phyloP scores from a whole-genome alignment of 2,113 vertebrate genomes.

The Cavia porcellus region DNA sequence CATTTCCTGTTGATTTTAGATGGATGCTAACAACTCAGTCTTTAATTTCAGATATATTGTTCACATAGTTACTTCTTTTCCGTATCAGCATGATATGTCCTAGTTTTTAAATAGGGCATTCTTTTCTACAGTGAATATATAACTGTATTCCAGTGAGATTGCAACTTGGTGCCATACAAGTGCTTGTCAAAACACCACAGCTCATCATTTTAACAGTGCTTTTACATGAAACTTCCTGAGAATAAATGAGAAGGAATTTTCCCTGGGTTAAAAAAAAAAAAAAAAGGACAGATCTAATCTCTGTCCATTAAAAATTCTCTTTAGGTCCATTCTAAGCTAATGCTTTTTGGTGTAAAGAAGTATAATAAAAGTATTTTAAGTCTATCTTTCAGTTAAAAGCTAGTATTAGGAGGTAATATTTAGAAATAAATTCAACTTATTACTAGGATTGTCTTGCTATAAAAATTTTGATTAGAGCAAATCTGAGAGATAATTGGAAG shows the following conservation, averaged over 20 bases:
- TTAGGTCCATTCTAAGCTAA: conserved; percentile 36
- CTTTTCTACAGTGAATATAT: conserved; percentile 62
- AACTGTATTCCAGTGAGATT: conserved; percentile 71
- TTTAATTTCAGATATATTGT: conserved; percentile 64
- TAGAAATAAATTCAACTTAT: conserved; percentile 16
- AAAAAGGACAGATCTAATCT: conserved; percentile 58
- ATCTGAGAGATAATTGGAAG: not conserved
- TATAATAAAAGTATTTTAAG: conserved; percentile 56
- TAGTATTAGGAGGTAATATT: not conserved
- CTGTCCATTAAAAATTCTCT: conserved; percentile 70
- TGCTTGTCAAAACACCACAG: conserved; percentile 69
- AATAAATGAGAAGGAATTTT: conserved; percentile 72
- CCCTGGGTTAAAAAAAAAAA: conserved; percentile 3
- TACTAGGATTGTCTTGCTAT: not conserved
- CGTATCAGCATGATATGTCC: conserved; percentile 74
- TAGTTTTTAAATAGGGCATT: conserved; percentile 82
- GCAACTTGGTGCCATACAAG: conserved; percentile 49
- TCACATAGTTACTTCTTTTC: conserved; percentile 60
- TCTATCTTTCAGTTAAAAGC: conserved; percentile 55
- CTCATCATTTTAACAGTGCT: conserved; percentile 67
- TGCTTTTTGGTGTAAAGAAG: conserved; percentile 62
- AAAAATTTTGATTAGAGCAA: not conserved
- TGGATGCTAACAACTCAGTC: not conserved
- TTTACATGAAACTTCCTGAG: conserved; percentile 63
- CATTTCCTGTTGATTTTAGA: conserved; percentile 68